Evolutionary conservation across 2,113 vertebrate species (phyloP), one percentile per base, ranked within the genome.

Genomic region (Malurus elegans): DNA sequence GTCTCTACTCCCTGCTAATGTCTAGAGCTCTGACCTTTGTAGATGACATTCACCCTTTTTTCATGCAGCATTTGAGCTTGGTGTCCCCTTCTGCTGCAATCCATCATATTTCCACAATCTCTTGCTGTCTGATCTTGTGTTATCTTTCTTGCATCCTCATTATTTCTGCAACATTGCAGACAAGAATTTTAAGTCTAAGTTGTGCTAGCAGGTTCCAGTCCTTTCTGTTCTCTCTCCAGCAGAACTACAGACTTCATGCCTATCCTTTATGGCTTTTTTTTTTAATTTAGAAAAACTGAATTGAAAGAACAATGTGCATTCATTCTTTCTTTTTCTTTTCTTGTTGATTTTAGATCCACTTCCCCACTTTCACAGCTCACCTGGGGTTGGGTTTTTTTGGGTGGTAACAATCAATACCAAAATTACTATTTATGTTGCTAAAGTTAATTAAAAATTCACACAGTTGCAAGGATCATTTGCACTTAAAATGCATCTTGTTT

Each of bases 11-110:
- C 24, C 38, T 85, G 70, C 24, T 67, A 24, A 38, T 56, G 18
- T 70, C 54, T 70, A 36, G 29, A 76, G 60, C n/a, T 88, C 56
- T 93, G 89, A 93, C 93, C 92, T 97, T 92, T 95, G 15, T 28
- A 42, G 48, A 60, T 74, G 71, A 72, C 57, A 80, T 88, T 69
- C 12, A 18, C 58, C 45, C 38, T 76, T 74, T 80, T 64, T 70
- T 53, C 38, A 61, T 84, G 72, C 57, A 67, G 29, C 14, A 34
- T 56, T 21, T 71, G 66, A 95, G 34, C 15, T 67, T 76, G 16
- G 3, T 61, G 25, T 89, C 20, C 24, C 20, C 79, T 24, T 87
- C 54, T 6, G 0, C 74, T 81, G n/a, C 50, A 76, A 16, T 90
- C 34, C 70, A 78, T 93, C 72, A 8, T 81, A 50, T 58, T 80